phyloP scores from a whole-genome alignment of 2,797 vertebrate genomes.

The Pangasius macronema region DNA sequence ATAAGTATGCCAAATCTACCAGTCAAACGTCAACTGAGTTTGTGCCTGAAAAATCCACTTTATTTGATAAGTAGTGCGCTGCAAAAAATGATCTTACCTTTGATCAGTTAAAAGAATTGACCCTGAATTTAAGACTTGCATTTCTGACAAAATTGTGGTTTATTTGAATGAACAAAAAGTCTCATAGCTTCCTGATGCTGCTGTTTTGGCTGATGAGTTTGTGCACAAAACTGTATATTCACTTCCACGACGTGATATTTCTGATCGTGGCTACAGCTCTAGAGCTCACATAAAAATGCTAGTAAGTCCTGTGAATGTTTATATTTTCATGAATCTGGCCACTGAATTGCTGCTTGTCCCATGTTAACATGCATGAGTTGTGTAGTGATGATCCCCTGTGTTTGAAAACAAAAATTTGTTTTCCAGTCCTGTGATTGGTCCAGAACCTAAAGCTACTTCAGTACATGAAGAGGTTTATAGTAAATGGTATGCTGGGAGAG shows the following conservation, averaged over 20 bases:
- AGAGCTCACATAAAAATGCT: neutral
- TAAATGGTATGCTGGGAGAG: neutral
- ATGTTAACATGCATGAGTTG: neutral
- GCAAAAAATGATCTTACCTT: neutral
- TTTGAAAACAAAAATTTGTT: neutral
- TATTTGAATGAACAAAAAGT: constrained; percentile 41
- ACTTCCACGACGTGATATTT: neutral
- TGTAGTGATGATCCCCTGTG: neutral
- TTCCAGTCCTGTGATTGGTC: neutral
- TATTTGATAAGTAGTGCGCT: neutral
- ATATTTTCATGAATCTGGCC: neutral
- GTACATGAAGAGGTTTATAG: neutral
- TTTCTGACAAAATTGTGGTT: neutral
- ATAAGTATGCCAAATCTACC: no score
- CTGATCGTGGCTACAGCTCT: neutral
- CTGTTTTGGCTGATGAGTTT: neutral
- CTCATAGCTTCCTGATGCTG: neutral
- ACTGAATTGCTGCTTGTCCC: neutral
- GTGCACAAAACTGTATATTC: constrained; percentile 1
- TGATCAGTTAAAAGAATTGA: neutral
- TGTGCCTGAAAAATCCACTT: neutral
- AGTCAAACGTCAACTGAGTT: neutral
- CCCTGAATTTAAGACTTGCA: constrained; percentile 22
- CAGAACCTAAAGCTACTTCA: neutral
- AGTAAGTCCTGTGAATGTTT: no score